Conservation (phyloP, 1,140 invertebrate species). For the Brachionus asplanchnoidis region DNA sequence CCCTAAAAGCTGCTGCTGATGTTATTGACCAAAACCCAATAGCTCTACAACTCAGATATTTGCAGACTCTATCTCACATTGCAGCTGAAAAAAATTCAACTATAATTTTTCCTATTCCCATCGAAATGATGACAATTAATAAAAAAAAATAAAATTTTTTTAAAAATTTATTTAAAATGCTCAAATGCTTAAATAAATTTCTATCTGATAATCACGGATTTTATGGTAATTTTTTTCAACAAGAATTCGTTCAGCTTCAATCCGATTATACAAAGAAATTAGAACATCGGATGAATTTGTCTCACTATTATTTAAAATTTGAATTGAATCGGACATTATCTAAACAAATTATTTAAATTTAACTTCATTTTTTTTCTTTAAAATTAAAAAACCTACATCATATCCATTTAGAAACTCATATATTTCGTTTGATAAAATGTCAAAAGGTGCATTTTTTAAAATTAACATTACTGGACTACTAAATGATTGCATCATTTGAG, state of each 20-base stretch:
- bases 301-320: slow-evolving; percentile 53
- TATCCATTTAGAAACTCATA: slow-evolving; percentile 51
- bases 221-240: slow-evolving; percentile 60
- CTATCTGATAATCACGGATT: slow-evolving; percentile 62
- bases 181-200: slow-evolving; percentile 55
- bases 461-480: slow-evolving; percentile 50
- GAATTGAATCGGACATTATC: slow-evolving; percentile 42
- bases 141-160: neutral
- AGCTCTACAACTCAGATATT: slow-evolving; percentile 71
- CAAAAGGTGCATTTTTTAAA: slow-evolving; percentile 54
- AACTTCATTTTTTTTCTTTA: slow-evolving; percentile 40
- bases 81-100: slow-evolving; percentile 96
- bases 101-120: slow-evolving; percentile 90
- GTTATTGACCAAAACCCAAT: slow-evolving; percentile 61
- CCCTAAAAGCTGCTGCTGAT: slow-evolving; percentile 39
- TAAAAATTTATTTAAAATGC: neutral
- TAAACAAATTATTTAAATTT: slow-evolving; percentile 33
- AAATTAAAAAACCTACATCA: slow-evolving; percentile 47
- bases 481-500: slow-evolving; percentile 49
- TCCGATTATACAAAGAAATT: slow-evolving; percentile 59
- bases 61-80: slow-evolving; percentile 84
- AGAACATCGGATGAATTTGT: slow-evolving; percentile 61
- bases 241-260: slow-evolving; percentile 62
- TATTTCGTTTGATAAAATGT: slow-evolving; percentile 50
- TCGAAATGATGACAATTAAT: slow-evolving; percentile 69